phyloP scores from a whole-genome alignment of 2,797 vertebrate genomes.

The Botia almorhae region DNA sequence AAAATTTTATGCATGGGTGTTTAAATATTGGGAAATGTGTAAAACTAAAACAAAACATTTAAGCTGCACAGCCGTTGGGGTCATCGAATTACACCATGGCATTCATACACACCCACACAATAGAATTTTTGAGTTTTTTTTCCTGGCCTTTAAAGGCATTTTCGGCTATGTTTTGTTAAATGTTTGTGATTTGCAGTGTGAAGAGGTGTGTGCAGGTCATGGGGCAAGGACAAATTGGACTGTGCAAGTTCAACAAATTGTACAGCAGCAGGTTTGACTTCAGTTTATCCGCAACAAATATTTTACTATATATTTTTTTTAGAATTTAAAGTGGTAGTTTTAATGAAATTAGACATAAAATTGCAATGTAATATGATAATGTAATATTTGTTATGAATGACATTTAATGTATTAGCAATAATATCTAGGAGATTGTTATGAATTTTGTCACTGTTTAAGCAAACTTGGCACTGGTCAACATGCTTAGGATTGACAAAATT shows the following conservation, averaged over 20 bases:
- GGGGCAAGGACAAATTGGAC: conserved; percentile 86
- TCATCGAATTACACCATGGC: too few species aligned
- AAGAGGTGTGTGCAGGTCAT: conserved; percentile 68
- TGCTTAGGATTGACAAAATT: too few species aligned
- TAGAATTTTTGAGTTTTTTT: neutral
- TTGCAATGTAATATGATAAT: too few species aligned
- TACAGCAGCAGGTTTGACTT: conserved; percentile 82
- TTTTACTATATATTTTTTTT: neutral
- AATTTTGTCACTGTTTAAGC: too few species aligned
- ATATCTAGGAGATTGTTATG: too few species aligned
- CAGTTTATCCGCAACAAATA: neutral
- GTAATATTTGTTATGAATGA: conserved; percentile 10
- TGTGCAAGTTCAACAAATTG: conserved; percentile 80
- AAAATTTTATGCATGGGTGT: neutral
- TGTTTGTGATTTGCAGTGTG: conserved; percentile 36
- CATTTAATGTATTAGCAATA: too few species aligned
- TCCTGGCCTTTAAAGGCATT: conserved; percentile 32
- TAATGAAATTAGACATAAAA: neutral
- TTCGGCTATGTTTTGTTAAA: conserved; percentile 4
- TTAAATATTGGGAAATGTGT: conserved; percentile 14
- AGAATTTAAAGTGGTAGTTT: conserved; percentile 5
- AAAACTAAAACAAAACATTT: neutral
- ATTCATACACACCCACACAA: too few species aligned
- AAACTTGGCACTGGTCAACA: too few species aligned
- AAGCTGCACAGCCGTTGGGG: neutral